Base-by-base conservation (phyloP, 2,113 vertebrate genomes). In the Rhombomys opimus region DNA sequence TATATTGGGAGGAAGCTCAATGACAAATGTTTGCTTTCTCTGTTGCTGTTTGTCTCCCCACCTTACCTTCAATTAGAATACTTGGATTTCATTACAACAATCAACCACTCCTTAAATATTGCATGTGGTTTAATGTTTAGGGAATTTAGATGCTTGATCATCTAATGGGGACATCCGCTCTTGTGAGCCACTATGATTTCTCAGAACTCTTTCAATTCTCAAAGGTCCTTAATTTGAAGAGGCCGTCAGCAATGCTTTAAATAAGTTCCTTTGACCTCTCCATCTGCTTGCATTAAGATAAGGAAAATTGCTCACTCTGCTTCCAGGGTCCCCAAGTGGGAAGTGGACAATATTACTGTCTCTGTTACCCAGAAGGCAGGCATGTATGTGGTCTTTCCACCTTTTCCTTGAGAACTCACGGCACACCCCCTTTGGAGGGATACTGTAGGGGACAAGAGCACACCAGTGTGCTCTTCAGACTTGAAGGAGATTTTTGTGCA, bases 141-240 rank as follows among this genome's bases (percentile, higher is more conserved):
- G 52, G 52, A 59, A 25, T 57, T 80, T 41, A 86, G 82, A 87
- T 13, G 35, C 41, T 73, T 52, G 38, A 35, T 85, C 30, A 70
- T 72, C 87, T 67, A 41, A 68, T 0, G 13, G 81, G 76, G 78
- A 90, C 77, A 50, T 32, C 59, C 7, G 27, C 0, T 93, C 92
- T 52, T n/a, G 13, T 76, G 75, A 93, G 75, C 63, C 84, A 75
- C 72, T 11, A 46, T 72, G 14, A 9, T 85, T 95, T 92, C 81
- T 82, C 54, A 59, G 86, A 92, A 89, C 23, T 57, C 50, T 67
- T 76, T 92, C 35, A 81, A 68, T 92, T 94, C 72, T 77, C 91
- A 54, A 35, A 77, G 75, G 61, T 77, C 81, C 76, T 82, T 96
- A 81, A 94, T 94, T 68, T 93, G 91, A 95, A 96, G 32, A 86